Percentiles rank a stretch among this genome's conserved stretches.
phyloP scores from a whole-genome alignment of 2,113 vertebrate genomes.

The Ctenomys sociabilis region DNA sequence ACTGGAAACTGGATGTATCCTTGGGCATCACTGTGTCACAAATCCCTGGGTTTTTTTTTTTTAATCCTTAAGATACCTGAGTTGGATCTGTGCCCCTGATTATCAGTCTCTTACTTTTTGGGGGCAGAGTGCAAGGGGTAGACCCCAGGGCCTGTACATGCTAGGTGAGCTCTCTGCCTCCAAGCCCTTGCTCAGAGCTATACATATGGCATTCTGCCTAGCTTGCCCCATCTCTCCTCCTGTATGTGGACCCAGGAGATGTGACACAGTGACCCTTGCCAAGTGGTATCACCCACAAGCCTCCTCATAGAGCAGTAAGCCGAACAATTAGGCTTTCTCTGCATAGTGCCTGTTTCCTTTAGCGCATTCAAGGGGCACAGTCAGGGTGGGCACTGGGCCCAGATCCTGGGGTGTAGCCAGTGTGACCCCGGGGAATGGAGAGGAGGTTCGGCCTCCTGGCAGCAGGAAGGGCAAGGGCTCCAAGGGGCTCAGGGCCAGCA shows the following conservation, averaged over 20 bases:
- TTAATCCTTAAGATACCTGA: neutral
- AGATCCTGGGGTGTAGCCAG: neutral
- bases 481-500: neutral
- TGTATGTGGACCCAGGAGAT: neutral
- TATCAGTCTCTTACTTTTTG: neutral
- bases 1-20: neutral
- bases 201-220: no score
- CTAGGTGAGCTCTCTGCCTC: neutral
- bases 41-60: neutral
- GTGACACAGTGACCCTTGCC: neutral
- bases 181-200: neutral
- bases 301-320: neutral
- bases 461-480: neutral
- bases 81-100: neutral
- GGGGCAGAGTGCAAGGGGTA: fast-evolving
- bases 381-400: neutral
- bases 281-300: neutral
- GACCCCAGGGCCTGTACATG: neutral
- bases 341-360: neutral
- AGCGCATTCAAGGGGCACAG: neutral
- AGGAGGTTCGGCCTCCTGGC: neutral
- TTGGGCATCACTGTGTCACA: neutral
- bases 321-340: neutral
- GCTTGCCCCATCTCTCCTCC: neutral
- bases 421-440: neutral